phyloP scores from a whole-genome alignment of 2,797 vertebrate species.

The Caiman crocodilus region DNA sequence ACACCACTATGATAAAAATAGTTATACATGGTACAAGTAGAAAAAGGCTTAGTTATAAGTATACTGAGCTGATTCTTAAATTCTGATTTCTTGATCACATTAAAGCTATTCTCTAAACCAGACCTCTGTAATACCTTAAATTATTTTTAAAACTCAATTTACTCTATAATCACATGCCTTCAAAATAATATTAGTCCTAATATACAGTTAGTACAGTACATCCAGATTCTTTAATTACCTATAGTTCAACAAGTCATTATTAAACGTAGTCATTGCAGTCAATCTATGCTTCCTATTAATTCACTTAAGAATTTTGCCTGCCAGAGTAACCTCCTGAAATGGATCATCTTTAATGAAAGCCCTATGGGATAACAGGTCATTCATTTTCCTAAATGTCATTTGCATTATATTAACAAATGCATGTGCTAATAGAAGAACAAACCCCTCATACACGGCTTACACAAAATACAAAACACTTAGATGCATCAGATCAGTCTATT shows the following conservation, averaged over 20 bases:
- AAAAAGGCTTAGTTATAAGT: constrained; percentile 18
- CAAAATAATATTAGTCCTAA: constrained; percentile 35
- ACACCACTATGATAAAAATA: constrained; percentile 21
- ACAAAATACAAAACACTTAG: not conserved
- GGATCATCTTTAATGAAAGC: constrained; percentile 55
- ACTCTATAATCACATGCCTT: constrained; percentile 36
- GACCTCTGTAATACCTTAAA: constrained; percentile 15
- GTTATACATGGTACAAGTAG: not conserved
- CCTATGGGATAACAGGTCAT: constrained; percentile 42
- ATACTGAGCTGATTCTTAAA: constrained; percentile 45
- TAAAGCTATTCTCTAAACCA: constrained; percentile 44
- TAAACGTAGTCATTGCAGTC: constrained; percentile 39
- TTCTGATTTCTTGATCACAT: constrained; percentile 40
- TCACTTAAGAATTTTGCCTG: constrained; percentile 39
- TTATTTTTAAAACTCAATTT: constrained; percentile 53
- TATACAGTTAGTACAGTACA: constrained; percentile 11
- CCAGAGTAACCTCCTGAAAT: constrained; percentile 20
- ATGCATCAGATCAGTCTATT: not conserved
- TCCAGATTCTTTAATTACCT: constrained; percentile 60
- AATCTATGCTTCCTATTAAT: constrained; percentile 54
- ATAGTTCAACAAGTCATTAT: constrained; percentile 21
- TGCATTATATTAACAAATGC: constrained; percentile 59
- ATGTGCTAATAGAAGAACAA: constrained; percentile 35
- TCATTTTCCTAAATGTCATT: constrained; percentile 62
- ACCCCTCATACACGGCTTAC: not conserved